phyloP scores from a whole-genome alignment of 2,888 invertebrate genomes.

The Zeuzera pyrina region DNA sequence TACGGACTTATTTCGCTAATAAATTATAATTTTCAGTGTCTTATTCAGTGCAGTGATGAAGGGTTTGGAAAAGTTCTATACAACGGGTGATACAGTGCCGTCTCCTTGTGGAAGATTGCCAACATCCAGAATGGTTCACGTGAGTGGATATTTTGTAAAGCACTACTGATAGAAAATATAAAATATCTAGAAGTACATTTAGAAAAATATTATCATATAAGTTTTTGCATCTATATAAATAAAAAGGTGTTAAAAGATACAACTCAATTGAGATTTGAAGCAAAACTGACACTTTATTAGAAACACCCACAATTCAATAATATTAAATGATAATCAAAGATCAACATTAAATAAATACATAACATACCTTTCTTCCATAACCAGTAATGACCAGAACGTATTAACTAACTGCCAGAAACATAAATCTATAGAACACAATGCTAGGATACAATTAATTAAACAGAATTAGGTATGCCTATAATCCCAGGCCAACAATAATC shows the following conservation, averaged over 20 bases:
- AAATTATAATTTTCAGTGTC: constrained; percentile 51
- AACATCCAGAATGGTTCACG: constrained; percentile 39
- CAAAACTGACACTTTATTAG: neutral
- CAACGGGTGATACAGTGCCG: constrained; percentile 71
- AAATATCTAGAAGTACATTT: too few species aligned
- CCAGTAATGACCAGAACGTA: neutral
- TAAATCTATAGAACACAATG: neutral
- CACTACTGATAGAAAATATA: too few species aligned
- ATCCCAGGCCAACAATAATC: neutral
- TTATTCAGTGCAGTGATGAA: constrained; percentile 77
- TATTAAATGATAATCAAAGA: neutral
- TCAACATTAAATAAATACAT: neutral
- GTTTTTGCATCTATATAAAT: too few species aligned
- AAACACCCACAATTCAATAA: too few species aligned
- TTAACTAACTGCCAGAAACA: neutral
- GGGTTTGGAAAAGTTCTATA: constrained; percentile 76
- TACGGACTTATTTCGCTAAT: too few species aligned
- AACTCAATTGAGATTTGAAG: neutral
- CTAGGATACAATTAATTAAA: neutral
- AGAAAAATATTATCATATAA: too few species aligned
- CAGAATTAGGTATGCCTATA: neutral
- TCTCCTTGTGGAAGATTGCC: constrained; percentile 63
- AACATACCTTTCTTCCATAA: neutral
- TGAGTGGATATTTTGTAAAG: constrained; percentile 30
- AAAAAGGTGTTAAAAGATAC: neutral